These are phyloP conservation scores for Heliconius hermathena DNA, from an alignment of 1,140 invertebrate genomes.

Conservation along the genomic window DNA sequence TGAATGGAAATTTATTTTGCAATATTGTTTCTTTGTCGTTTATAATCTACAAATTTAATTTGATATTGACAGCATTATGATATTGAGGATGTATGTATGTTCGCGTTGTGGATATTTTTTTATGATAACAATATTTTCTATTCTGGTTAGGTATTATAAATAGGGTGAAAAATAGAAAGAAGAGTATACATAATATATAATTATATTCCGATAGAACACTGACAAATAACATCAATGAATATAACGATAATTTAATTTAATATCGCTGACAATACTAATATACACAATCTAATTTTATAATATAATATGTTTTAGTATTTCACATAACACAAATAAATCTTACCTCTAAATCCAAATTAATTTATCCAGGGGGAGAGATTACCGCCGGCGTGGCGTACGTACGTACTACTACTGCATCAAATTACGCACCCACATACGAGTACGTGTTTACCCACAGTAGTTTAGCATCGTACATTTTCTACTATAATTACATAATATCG, in stretches of 20 bases:
- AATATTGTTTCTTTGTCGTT: not conserved
- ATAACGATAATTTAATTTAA: too few species aligned
- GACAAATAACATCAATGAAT: too few species aligned
- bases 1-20: not conserved
- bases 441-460: not conserved
- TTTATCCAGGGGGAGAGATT: slow-evolving; percentile 20
- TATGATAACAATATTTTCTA: too few species aligned
- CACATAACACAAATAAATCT: slow-evolving; percentile 17
- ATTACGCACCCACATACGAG: slow-evolving; percentile 4
- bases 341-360: slow-evolving; percentile 26
- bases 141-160: too few species aligned
- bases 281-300: not conserved
- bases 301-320: not conserved
- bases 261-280: not conserved
- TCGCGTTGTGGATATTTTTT: too few species aligned
- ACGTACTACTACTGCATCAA: slow-evolving; percentile 2
- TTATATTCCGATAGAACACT: too few species aligned
- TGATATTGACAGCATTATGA: too few species aligned
- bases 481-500: slow-evolving; percentile 48
- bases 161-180: too few species aligned
- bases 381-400: not conserved
- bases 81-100: too few species aligned
- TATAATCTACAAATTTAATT: not conserved
- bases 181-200: too few species aligned
- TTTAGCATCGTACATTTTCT: slow-evolving; percentile 29